Conservation (phyloP, 2,888 invertebrate species). For the Odontocolon sp. region DNA sequence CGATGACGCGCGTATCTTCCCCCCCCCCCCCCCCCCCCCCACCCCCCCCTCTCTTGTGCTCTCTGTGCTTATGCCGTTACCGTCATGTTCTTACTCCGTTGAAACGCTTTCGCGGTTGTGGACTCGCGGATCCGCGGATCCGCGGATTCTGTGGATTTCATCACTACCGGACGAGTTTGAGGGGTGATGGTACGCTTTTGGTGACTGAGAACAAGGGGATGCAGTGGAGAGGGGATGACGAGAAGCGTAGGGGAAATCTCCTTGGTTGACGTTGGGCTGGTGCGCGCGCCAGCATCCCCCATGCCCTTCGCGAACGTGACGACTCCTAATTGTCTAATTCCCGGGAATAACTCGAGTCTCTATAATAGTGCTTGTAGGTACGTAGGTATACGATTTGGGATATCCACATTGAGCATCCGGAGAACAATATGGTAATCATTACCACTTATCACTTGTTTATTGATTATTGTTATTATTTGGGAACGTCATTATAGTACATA, state of each 20-base stretch:
- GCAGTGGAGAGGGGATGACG: conserved; percentile 11
- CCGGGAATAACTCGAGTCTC: conserved; percentile 76
- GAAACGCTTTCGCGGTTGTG: conserved; percentile 50
- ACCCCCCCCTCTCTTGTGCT: conserved; percentile 10
- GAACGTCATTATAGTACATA: too few species aligned
- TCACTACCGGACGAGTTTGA: conserved; percentile 29
- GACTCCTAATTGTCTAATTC: conserved; percentile 81
- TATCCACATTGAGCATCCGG: conserved; percentile 75
- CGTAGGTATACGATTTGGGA: conserved; percentile 50
- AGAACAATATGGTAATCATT: not conserved
- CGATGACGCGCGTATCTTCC: conserved; percentile 30
- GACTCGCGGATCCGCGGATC: conserved; percentile 30
- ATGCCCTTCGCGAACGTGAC: conserved; percentile 76
- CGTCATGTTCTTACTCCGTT: conserved; percentile 37
- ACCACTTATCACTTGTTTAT: conserved; percentile 13
- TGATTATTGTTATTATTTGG: not conserved
- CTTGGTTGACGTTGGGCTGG: conserved; percentile 13
- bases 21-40: conserved; percentile 41
- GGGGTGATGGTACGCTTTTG: conserved; percentile 53
- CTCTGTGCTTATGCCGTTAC: conserved; percentile 4
- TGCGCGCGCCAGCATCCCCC: conserved; percentile 51
- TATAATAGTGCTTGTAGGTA: conserved; percentile 52
- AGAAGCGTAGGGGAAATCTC: conserved; percentile 24
- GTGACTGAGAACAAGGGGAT: conserved; percentile 14
- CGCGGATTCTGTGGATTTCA: conserved; percentile 40